Evolutionary conservation across 53 echinoderm and acorn worm species (phyloP).

Genomic region (Holothuria leucospilota): DNA sequence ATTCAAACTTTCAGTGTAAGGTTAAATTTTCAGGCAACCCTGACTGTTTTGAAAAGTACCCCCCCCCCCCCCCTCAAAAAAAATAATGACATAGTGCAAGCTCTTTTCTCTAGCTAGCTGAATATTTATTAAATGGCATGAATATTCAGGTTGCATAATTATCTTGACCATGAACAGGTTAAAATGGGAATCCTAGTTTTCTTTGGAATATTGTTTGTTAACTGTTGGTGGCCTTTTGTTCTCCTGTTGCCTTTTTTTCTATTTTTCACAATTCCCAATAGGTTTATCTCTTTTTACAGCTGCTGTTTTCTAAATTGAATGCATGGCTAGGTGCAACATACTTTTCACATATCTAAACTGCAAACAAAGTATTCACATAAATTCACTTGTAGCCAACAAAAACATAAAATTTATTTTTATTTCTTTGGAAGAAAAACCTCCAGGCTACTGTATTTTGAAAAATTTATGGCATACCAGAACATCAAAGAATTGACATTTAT

Average conservation of each 20-base stretch:
- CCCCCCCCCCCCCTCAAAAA: no score
- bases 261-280: background rate
- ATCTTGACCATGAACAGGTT: no score
- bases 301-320: background rate
- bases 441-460: background rate
- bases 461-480: constrained; percentile 3
- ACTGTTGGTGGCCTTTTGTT: background rate
- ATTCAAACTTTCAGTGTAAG: no score
- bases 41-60: no score
- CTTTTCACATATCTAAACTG: background rate
- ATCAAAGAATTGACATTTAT: constrained; percentile 4
- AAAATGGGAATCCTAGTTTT: no score
- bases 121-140: no score
- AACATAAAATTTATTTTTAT: constrained; percentile 9
- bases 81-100: no score
- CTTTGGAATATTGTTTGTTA: no score
- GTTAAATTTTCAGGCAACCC: no score
- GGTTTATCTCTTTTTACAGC: background rate
- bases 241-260: background rate
- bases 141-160: no score
- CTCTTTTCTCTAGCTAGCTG: no score
- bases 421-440: background rate
- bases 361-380: background rate
- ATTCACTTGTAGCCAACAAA: constrained; percentile 2
- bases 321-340: background rate